Conservation (phyloP, 2,888 invertebrate species). For the Mactromeris polynyma region DNA sequence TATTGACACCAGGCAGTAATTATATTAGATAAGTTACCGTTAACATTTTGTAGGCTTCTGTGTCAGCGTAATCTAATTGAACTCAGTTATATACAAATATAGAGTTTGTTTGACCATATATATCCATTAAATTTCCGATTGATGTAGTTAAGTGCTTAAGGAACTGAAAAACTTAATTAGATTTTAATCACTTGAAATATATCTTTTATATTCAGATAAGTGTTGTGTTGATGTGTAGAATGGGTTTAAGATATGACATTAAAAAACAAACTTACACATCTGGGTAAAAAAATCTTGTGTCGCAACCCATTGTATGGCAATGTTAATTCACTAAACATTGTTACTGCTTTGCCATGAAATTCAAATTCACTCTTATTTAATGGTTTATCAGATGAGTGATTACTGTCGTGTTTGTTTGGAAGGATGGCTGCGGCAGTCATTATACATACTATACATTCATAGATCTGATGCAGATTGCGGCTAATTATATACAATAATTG, state of each 20-base stretch:
- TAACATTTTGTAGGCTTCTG: neutral
- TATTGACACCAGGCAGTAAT: no score
- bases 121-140: constrained; percentile 1
- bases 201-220: neutral
- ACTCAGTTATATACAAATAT: neutral
- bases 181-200: neutral
- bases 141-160: neutral
- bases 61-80: neutral
- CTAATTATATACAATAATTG: constrained; percentile 12
- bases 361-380: neutral
- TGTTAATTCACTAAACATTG: neutral
- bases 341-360: neutral
- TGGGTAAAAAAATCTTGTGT: neutral
- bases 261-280: neutral
- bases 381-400: constrained; percentile 9
- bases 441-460: neutral
- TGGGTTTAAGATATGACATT: constrained; percentile 3
- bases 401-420: neutral
- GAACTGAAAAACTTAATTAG: neutral
- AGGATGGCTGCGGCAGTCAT: neutral
- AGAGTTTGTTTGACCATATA: neutral
- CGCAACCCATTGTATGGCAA: neutral
- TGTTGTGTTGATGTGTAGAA: neutral
- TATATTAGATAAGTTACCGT: neutral
- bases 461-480: neutral